Evolutionary conservation across 2,797 vertebrate species (phyloP), one percentile per base, ranked within the genome.

Genomic region (Tadarida brasiliensis): DNA sequence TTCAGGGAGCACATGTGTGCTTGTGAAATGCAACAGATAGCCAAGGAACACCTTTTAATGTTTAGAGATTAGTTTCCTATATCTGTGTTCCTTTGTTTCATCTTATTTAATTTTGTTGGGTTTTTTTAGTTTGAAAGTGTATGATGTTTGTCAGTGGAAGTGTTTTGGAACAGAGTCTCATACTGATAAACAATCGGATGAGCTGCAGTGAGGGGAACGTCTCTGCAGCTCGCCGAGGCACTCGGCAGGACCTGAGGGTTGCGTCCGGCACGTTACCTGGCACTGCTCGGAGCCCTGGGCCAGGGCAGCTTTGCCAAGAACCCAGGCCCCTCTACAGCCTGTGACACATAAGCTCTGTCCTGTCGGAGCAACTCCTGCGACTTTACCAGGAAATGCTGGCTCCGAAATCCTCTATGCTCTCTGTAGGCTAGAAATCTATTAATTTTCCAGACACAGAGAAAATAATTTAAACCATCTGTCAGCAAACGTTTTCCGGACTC

Each of bases 371-470:
- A 68, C 39, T 92, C 35, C 88, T 73, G 2, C 44, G 17, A 35
- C 70, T 81, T 89, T 54, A 80, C 65, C 63, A 39, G 47, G 54
- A 87, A 84, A 81, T 81, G 17, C 39, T 39, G 67, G 8, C 11
- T n/a, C 33, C 26, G 90, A 28, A 22, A 28, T 84, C 71, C 24
- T 78, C 56, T 68, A 17, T 30, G n/a, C 33, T 44, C 15, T 16
- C 16, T 26, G 33, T 57, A 68, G 70, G 35, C 70, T 80, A 82
- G 51, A 92, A 93, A 95, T 20, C 30, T 68, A 87, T 33, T 76
- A 33, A 59, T 84, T 82, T 86, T 82, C 74, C 56, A 96, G 61
- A 95, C n/a, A 77, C 39, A 63, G 54, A 57, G 68, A 61, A 70
- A 74, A 73, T 71, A 76, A 94, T 86, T 73, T 73, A 77, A 90